These are phyloP conservation scores for Colius striatus DNA, from an alignment of 2,113 vertebrate genomes.

Conservation along the genomic window DNA sequence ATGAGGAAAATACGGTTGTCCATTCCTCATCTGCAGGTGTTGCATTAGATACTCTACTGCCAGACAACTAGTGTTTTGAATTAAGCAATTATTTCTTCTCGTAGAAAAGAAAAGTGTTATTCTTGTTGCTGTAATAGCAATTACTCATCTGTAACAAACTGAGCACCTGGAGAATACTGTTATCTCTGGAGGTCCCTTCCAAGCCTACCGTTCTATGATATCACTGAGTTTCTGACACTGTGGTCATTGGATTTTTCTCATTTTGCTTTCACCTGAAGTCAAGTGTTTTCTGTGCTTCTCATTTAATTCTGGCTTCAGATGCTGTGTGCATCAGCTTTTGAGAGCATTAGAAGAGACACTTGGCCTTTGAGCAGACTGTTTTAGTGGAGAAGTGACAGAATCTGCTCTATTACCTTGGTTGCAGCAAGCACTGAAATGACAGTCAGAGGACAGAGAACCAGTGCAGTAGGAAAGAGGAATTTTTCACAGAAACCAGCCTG, in stretches of 20 bases:
- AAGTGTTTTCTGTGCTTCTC: not conserved
- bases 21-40: not conserved
- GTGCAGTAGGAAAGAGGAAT: not conserved
- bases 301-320: not conserved
- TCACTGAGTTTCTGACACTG: not conserved
- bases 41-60: not conserved
- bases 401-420: not conserved
- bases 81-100: slow-evolving; percentile 1
- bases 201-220: too few relatives aligned
- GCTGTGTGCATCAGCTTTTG: not conserved
- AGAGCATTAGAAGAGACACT: not conserved
- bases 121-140: not conserved
- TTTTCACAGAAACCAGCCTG: not conserved
- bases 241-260: not conserved
- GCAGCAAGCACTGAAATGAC: not conserved
- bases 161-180: not conserved
- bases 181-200: too few relatives aligned
- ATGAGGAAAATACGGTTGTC: not conserved
- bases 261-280: not conserved
- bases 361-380: not conserved
- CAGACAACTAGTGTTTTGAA: not conserved
- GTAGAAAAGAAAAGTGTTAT: not conserved
- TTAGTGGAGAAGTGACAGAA: not conserved
- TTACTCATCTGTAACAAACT: not conserved
- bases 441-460: not conserved